Evolutionary conservation across 1,140 invertebrate genomes (phyloP), one percentile per base, ranked within the genome.

Genomic region (Ditylenchus dipsaci): DNA sequence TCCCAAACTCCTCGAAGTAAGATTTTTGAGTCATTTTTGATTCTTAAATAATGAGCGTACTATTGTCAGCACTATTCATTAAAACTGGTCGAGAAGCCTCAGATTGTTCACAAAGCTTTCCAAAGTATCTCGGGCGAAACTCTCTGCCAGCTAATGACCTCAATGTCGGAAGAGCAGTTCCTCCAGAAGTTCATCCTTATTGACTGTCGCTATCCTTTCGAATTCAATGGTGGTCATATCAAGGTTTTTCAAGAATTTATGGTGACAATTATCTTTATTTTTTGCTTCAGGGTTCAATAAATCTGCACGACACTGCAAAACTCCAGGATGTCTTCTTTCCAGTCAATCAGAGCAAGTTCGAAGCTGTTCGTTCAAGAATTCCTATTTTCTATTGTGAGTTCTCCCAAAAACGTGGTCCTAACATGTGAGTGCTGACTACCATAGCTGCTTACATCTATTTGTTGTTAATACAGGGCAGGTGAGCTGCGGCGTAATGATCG

Each of bases 221-320:
- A 99, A 84, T 98, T 85, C 82, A 88, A 93, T 19, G 94, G 91
- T 23, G 95, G 95, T 0, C 95, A 98, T 81, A 95, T 98, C 45
- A 80, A 84, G 78, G 90, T 78, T 27, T 42, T 19, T 58, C 11
- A 5, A 38, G 64, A 0, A 66, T 58, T 9, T 57, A 7, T 26
- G 49, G 19, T 57, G 15, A 19, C 26, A 38, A 49, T 23, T 11
- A n/a, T n/a, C 23, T 53, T 53, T 53, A 53, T 53, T 61, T 7
- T 61, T 43, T 26, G 3, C 26, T 61, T 29, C 3, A 61, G 59
- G 3, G n/a, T n/a, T 5, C 59, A 43, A 43, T 61, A 3, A 61
- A 61, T 61, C 38, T 61, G 19, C 29, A 33, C 26, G 59, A 61
- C 26, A 30, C 38, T 3, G 19, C 29, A 3, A 29, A 61, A 13